Evolutionary conservation across 2,113 vertebrate genomes (phyloP).

Genomic region (Eupsittula cactorum): DNA sequence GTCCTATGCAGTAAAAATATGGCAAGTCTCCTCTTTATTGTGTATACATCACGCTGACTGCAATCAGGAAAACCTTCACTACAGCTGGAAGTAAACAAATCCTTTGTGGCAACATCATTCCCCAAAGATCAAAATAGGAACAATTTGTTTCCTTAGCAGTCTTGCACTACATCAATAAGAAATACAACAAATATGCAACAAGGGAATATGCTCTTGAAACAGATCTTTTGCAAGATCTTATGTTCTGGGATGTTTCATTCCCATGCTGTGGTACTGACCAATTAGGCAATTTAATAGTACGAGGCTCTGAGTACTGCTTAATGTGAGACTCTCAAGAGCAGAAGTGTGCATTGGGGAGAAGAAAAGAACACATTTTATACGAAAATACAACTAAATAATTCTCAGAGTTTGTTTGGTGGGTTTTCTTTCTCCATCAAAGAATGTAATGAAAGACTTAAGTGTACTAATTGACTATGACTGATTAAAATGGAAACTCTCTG

Average conservation of each 20-base stretch:
- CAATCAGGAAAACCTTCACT: not conserved
- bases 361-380: not conserved
- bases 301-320: not conserved
- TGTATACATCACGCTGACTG: not conserved
- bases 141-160: not conserved
- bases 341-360: not conserved
- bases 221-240: not conserved
- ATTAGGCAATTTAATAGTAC: not conserved
- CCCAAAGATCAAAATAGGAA: not conserved
- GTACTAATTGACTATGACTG: not conserved
- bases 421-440: not conserved
- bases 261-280: not conserved
- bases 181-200: not conserved
- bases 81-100: not conserved
- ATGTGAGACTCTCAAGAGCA: not conserved
- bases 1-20: not conserved
- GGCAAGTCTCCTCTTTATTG: not conserved
- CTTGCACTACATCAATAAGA: not conserved
- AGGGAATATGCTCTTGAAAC: not conserved
- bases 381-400: not conserved
- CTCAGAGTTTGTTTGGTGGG: not conserved
- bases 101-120: not conserved
- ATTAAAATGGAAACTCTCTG: not conserved
- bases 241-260: not conserved
- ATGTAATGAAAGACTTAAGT: not conserved